Evolutionary conservation across 2,888 invertebrate species (phyloP), one percentile per base, ranked within the genome.

Genomic region (Philopedon plagiatum): DNA sequence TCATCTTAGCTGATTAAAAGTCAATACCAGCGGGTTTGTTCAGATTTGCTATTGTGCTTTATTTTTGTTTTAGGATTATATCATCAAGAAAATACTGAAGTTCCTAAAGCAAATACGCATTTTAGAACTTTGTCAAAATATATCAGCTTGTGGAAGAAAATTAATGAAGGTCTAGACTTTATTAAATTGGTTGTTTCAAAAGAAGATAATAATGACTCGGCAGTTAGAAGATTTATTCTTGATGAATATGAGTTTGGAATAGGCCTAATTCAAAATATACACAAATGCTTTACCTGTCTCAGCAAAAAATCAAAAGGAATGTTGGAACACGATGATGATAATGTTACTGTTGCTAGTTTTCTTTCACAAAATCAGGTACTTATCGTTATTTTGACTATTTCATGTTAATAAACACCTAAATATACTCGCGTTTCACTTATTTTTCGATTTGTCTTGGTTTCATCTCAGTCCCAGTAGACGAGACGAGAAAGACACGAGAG

Each of bases 61-160:
- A 61, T 49, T 19, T 51, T 18, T 19, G 9, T 62, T 54, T 34
- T 58, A 73, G 74, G 34, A 9, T 63, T 71, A 19, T 73, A 73
- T 51, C 62, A 65, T 34, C 56, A 56, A 18, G 61, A 65, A 34
- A 60, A 11, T 11, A 19, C 5, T 15, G 21, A 60, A n/a, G 21
- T 18, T 26, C 3, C 15, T 5, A 23, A 18, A 18, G 51, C 63
- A 29, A 46, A 68, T 8, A 54, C 44, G 3, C 44, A 75, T 26
- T 88, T 90, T 67, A 86, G 89, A 80, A 88, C 91, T 79, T 83
- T 92, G 65, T 84, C 90, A n/a, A 93, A 94, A 0, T 86, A 95
- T 57, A 87, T 96, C 29, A 90, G 90, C 66, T 83, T 95, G 2
- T 97, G 97, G 97, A 95, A 95, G 82, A 95, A 94, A 83, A 79